Evolutionary conservation across 1,140 invertebrate species (phyloP).

Genomic region (Trachymyrmex cornetzi): DNA sequence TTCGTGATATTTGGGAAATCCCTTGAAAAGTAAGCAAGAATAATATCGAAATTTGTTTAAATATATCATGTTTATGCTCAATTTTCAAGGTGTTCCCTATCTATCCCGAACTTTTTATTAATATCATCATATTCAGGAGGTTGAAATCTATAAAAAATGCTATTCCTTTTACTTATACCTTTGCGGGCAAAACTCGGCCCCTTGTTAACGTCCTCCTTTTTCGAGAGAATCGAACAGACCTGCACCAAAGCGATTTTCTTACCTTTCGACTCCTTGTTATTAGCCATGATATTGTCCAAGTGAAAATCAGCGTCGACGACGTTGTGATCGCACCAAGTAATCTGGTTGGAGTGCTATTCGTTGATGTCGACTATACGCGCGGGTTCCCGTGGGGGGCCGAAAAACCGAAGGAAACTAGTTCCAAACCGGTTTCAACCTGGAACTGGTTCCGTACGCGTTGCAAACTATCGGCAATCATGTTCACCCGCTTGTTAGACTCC

Average conservation of each 20-base stretch:
- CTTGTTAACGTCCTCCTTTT: no score
- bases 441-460: conserved; percentile 78
- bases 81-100: no score
- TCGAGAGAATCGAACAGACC: neutral
- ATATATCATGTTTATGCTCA: no score
- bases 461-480: conserved; percentile 67
- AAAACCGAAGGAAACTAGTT: conserved; percentile 79
- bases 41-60: no score
- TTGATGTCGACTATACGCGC: neutral
- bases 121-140: no score
- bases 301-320: conserved; percentile 26
- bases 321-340: conserved; percentile 63
- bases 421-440: conserved; percentile 77
- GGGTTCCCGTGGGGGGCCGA: conserved; percentile 56
- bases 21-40: no score
- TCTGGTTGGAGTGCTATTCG: conserved; percentile 64
- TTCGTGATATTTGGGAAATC: no score
- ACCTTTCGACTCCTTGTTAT: conserved; percentile 62
- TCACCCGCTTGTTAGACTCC: neutral
- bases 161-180: no score
- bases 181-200: no score
- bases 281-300: conserved; percentile 42
- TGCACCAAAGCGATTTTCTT: conserved; percentile 34
- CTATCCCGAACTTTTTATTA: no score
- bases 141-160: no score